Percentiles rank a stretch among this genome's conserved stretches.
These are phyloP conservation scores for Mormyrus hasselquistii DNA, from an alignment of 2,797 vertebrate genomes.

Conservation along the genomic window DNA sequence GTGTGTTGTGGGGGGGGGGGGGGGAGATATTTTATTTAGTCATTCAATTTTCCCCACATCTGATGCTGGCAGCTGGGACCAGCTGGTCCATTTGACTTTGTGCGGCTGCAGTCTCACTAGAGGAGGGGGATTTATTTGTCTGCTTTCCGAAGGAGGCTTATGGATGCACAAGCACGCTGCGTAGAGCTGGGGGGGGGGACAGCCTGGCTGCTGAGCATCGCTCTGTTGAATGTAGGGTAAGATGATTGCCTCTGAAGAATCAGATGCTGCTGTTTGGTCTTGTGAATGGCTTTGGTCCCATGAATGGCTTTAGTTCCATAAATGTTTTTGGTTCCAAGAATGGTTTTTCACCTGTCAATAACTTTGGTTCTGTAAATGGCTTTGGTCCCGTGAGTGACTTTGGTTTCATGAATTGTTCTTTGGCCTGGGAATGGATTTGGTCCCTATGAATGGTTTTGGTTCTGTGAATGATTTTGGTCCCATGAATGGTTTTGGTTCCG, in stretches of 20 bases:
- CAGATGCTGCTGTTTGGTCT: background rate
- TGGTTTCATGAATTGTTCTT: too few species aligned
- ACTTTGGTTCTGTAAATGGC: background rate
- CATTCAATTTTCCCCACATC: background rate
- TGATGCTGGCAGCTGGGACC: background rate
- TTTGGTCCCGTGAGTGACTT: background rate
- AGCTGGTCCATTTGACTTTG: background rate
- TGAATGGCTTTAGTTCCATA: background rate
- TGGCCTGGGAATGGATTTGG: background rate
- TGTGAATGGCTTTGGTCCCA: background rate
- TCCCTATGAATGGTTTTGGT: background rate
- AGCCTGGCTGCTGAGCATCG: background rate
- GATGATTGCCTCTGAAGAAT: background rate
- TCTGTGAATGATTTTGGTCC: background rate
- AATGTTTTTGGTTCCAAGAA: background rate
- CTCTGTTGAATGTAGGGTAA: background rate
- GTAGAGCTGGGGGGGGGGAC: background rate
- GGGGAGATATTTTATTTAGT: background rate
- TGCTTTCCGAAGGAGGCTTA: background rate
- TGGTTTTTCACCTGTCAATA: background rate
- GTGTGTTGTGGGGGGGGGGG: background rate
- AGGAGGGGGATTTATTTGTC: slow-evolving; percentile 5
- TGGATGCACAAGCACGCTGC: background rate
- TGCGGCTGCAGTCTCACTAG: background rate
- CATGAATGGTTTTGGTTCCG: background rate